Conservation (phyloP, 2,113 vertebrate genomes). For the Heptranchias perlo region DNA sequence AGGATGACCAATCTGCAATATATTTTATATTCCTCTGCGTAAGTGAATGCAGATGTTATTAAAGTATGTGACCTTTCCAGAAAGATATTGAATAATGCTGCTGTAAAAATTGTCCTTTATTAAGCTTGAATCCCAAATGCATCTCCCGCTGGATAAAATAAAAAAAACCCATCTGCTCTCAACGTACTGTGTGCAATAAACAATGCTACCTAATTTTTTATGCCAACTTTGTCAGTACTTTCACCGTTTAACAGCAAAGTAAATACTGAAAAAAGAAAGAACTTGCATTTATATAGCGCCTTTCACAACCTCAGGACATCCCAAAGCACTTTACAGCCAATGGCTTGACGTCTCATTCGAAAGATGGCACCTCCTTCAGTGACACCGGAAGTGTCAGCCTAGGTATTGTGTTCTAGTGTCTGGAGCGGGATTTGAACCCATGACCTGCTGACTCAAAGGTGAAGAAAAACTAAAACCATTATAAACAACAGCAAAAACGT, state of each 20-base stretch:
- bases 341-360: too few relatives aligned
- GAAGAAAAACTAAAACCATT: neutral
- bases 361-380: neutral
- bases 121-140: neutral
- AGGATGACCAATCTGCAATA: neutral
- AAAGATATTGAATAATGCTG: neutral
- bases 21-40: neutral
- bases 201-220: neutral
- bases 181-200: neutral
- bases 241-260: neutral
- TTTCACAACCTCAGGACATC: neutral
- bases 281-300: neutral
- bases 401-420: too few relatives aligned
- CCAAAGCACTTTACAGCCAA: neutral
- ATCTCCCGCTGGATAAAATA: neutral
- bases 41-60: slow-evolving; percentile 17
- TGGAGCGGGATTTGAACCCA: neutral
- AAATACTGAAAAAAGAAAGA: neutral
- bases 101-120: neutral
- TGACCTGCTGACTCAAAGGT: neutral
- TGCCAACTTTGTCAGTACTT: neutral
- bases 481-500: neutral
- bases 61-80: slow-evolving; percentile 9
- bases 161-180: neutral
- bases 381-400: too few relatives aligned